Conservation (phyloP, 2,888 invertebrate species). For the Ferrisia virgata region DNA sequence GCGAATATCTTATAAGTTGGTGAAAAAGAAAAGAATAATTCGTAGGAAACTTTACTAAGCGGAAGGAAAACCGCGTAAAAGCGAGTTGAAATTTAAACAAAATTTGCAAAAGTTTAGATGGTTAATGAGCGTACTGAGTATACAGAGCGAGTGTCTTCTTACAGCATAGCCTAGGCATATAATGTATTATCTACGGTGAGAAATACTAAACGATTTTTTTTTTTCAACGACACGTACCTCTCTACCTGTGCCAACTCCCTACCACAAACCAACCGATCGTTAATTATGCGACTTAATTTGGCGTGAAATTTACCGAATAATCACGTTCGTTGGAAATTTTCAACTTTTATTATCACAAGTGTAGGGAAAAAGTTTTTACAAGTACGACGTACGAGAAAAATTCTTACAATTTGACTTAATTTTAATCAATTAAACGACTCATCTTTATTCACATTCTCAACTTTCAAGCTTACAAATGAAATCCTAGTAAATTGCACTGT, state of each 20-base stretch:
- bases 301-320: neutral
- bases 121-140: neutral
- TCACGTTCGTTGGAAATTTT: neutral
- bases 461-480: too few relatives aligned
- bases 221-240: neutral
- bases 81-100: neutral
- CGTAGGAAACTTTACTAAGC: neutral
- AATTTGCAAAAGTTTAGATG: neutral
- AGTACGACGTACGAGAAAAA: too few relatives aligned
- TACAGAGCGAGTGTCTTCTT: neutral
- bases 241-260: too few relatives aligned
- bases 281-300: neutral
- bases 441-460: too few relatives aligned
- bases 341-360: too few relatives aligned
- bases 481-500: too few relatives aligned
- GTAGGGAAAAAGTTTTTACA: neutral
- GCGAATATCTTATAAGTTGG: neutral
- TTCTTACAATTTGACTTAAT: too few relatives aligned
- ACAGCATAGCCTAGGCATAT: too few relatives aligned
- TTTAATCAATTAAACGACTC: too few relatives aligned
- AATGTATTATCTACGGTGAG: neutral
- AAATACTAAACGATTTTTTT: neutral
- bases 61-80: neutral
- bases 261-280: neutral
- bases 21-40: neutral